Percentiles rank a stretch among this genome's conserved stretches.
These are phyloP conservation scores for Herminia tarsipennalis DNA, from an alignment of 2,888 invertebrate genomes.

Conservation along the genomic window DNA sequence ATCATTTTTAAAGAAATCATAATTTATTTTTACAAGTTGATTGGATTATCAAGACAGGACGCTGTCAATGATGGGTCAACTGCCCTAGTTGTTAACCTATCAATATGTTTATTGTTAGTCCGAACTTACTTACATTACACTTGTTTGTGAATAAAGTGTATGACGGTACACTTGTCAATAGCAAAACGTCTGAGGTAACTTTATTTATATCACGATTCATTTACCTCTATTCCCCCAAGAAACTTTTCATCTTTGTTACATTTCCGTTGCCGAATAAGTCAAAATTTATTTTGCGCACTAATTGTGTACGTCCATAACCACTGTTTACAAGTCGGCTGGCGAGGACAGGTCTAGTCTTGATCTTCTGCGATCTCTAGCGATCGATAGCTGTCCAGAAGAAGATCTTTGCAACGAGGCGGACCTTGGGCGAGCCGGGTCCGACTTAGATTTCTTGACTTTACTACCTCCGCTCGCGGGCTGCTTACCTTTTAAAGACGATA, in stretches of 20 bases:
- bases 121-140: too few relatives aligned
- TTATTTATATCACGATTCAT: neutral
- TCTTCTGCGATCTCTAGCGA: constrained; percentile 69
- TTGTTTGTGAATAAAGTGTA: too few relatives aligned
- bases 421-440: constrained; percentile 72
- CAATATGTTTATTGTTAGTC: too few relatives aligned
- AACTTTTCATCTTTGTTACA: neutral
- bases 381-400: constrained; percentile 73
- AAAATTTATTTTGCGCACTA: neutral
- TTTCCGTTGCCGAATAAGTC: neutral
- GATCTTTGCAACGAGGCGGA: constrained; percentile 78
- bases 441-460: constrained; percentile 79
- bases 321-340: constrained; percentile 68
- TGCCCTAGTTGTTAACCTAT: too few relatives aligned
- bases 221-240: neutral
- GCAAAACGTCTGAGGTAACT: neutral
- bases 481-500: constrained; percentile 79
- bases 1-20: too few relatives aligned
- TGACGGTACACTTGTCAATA: neutral
- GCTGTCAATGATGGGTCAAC: too few relatives aligned
- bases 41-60: too few relatives aligned
- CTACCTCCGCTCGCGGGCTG: constrained; percentile 80
- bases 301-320: constrained; percentile 21
- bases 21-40: too few relatives aligned
- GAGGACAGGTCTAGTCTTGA: constrained; percentile 76